A percentile compares a stretch with the other conserved stretches of the same genome.
These are phyloP conservation scores for Poecile atricapillus DNA, from an alignment of 2,113 vertebrate species.

Conservation along the genomic window DNA sequence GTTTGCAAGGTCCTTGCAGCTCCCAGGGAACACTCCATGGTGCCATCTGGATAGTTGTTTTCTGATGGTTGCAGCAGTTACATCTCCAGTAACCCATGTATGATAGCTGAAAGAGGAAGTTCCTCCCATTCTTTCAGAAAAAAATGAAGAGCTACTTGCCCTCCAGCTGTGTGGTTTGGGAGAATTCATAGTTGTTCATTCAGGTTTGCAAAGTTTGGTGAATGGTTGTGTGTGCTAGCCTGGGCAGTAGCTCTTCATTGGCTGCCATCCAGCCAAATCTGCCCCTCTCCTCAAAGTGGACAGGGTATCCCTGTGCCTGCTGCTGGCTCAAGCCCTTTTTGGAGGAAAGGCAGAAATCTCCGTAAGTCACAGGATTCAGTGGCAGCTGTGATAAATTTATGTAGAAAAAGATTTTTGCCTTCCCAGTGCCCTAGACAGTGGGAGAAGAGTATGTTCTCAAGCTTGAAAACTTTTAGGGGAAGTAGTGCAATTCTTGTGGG, in stretches of 20 bases:
- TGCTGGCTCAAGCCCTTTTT: background rate
- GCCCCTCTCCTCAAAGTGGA: background rate
- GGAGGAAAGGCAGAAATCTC: background rate
- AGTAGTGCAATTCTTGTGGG: slow-evolving; percentile 35
- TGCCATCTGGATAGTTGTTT: background rate
- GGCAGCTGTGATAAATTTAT: background rate
- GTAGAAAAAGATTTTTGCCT: background rate
- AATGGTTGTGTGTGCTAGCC: rapidly evolving
- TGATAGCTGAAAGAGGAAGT: background rate
- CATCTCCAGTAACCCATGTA: background rate
- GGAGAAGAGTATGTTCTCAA: background rate
- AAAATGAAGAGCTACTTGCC: background rate
- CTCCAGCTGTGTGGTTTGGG: background rate
- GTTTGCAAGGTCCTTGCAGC: background rate
- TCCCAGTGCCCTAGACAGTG: background rate
- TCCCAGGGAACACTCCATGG: background rate
- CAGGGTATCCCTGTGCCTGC: rapidly evolving
- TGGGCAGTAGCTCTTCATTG: rapidly evolving
- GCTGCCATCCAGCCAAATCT: background rate
- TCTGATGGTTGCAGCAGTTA: background rate
- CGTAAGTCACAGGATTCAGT: background rate
- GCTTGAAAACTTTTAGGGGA: slow-evolving; percentile 22
- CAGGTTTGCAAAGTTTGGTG: background rate
- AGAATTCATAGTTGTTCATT: background rate
- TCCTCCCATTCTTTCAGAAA: background rate